Evolutionary conservation across 2,797 vertebrate species (phyloP).

Genomic region (Bucorvus abyssinicus): DNA sequence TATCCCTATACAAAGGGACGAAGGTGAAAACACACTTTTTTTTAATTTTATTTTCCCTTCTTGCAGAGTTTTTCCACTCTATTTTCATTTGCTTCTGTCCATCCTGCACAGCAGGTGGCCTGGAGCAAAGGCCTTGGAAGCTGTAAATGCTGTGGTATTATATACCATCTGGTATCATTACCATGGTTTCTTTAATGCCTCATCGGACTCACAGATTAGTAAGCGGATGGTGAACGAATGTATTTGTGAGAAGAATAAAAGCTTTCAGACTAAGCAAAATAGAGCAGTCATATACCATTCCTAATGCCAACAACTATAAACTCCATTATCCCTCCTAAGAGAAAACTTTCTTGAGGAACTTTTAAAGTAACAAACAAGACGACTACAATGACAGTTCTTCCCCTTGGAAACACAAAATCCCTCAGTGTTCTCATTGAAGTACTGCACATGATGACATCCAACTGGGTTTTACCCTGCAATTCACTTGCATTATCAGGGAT

Average conservation of each 20-base stretch:
- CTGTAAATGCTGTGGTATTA: background rate
- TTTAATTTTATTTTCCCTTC: background rate
- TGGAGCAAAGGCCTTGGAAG: background rate
- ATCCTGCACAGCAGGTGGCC: background rate
- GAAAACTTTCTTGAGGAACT: constrained; percentile 4
- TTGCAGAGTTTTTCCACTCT: background rate
- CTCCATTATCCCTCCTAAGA: constrained; percentile 2
- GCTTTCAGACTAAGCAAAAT: background rate
- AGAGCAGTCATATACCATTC: background rate
- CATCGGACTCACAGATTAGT: background rate
- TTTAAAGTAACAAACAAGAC: constrained; percentile 17
- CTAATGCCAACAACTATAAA: background rate
- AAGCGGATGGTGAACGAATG: background rate
- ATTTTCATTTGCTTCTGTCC: background rate
- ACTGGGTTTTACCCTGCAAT: constrained; percentile 48
- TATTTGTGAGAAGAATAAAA: background rate
- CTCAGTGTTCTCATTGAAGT: constrained; percentile 45
- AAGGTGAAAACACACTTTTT: background rate
- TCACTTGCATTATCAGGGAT: background rate
- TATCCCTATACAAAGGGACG: background rate
- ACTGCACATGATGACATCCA: constrained; percentile 10
- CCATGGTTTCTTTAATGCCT: background rate
- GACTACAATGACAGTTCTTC: constrained; percentile 23
- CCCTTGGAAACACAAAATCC: constrained; percentile 26
- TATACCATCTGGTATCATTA: background rate